Conservation (phyloP, 2,113 vertebrate species). For the Regulus satrapa region DNA sequence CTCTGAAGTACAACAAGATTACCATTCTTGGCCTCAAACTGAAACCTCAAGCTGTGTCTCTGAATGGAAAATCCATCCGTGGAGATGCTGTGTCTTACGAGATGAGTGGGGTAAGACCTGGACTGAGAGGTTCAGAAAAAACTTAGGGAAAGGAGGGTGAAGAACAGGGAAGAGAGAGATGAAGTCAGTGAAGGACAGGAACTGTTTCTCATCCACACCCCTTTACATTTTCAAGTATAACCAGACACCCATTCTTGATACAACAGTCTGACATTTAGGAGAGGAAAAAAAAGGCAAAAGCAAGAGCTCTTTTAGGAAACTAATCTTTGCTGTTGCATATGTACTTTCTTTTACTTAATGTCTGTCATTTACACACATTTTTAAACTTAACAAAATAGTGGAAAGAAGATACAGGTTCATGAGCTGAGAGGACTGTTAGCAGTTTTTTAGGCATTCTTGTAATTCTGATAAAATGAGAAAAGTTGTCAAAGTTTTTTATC, state of each 20-base stretch:
- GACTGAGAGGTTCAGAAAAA: not conserved
- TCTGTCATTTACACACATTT: not conserved
- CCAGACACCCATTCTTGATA: not conserved
- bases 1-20: constrained; percentile 23
- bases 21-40: constrained; percentile 37
- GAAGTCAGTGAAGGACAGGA: not conserved
- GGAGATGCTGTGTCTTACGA: not conserved
- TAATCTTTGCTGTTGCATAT: not conserved
- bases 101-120: constrained; percentile 24
- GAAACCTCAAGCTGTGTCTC: constrained; percentile 1
- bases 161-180: not conserved
- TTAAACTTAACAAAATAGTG: not conserved
- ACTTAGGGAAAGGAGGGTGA: not conserved
- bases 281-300: not conserved
- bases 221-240: not conserved
- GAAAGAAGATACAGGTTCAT: not conserved
- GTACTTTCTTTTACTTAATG: not conserved
- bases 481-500: not conserved
- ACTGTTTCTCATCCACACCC: not conserved
- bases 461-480: not conserved
- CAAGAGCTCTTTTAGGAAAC: not conserved
- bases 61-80: constrained; percentile 26
- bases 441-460: not conserved
- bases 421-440: not conserved
- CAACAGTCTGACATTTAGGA: not conserved